Evolutionary conservation across 1,140 invertebrate genomes (phyloP).

Genomic region (Coenobita brevimanus): DNA sequence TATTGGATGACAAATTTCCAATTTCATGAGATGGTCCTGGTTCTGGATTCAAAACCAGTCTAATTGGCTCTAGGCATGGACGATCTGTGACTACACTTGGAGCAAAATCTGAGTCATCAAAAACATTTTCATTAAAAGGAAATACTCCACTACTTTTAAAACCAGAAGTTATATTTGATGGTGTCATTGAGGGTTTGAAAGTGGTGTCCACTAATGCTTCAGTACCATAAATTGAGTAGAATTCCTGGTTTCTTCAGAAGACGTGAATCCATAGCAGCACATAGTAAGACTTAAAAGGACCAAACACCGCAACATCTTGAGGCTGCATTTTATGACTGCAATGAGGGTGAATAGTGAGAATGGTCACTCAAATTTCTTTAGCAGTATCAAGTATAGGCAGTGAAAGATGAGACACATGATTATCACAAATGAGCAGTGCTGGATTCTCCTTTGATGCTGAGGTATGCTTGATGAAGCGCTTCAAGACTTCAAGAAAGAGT

Average conservation of each 20-base stretch:
- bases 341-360: slow-evolving; percentile 70
- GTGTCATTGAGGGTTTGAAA: slow-evolving; percentile 27
- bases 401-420: slow-evolving; percentile 66
- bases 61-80: neutral
- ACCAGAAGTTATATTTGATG: slow-evolving; percentile 62
- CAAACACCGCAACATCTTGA: slow-evolving; percentile 68
- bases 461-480: slow-evolving; percentile 73
- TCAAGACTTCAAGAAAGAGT: slow-evolving; percentile 74
- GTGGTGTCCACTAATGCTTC: slow-evolving; percentile 43
- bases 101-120: slow-evolving; percentile 19
- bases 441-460: slow-evolving; percentile 54
- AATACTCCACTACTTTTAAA: slow-evolving; percentile 58
- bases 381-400: slow-evolving; percentile 64
- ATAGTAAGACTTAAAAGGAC: slow-evolving; percentile 66
- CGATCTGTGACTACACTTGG: slow-evolving; percentile 12
- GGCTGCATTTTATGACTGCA: slow-evolving; percentile 51
- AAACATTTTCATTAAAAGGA: slow-evolving; percentile 58
- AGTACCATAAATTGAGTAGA: slow-evolving; percentile 63
- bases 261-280: slow-evolving; percentile 16
- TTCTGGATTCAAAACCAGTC: neutral
- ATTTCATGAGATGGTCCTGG: neutral
- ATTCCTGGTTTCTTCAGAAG: slow-evolving; percentile 9
- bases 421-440: slow-evolving; percentile 69
- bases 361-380: slow-evolving; percentile 67
- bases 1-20: neutral